Conservation (phyloP, 1,140 invertebrate species). For the Notospermus geniculatus region DNA sequence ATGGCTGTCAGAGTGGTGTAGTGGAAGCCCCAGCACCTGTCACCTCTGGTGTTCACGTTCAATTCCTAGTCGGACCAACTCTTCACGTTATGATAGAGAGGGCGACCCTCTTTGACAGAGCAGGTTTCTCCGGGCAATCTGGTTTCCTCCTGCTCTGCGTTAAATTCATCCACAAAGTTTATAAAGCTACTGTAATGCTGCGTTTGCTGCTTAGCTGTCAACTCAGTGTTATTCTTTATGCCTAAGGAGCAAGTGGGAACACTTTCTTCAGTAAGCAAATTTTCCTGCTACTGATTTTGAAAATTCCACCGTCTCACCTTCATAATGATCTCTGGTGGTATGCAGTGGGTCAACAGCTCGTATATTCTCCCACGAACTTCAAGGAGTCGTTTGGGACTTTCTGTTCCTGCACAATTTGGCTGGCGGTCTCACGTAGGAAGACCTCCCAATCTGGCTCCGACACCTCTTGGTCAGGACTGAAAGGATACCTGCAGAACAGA, state of each 20-base stretch:
- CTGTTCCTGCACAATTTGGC: constrained; percentile 84
- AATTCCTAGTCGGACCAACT: too few relatives aligned
- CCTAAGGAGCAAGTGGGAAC: neutral
- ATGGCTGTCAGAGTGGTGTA: too few relatives aligned
- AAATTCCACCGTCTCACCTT: constrained; percentile 56
- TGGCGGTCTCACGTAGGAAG: constrained; percentile 83
- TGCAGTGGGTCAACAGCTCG: constrained; percentile 89
- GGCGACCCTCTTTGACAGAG: too few relatives aligned
- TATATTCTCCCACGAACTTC: constrained; percentile 86
- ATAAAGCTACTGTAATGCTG: too few relatives aligned
- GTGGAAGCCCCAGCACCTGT: too few relatives aligned
- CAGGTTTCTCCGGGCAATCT: too few relatives aligned
- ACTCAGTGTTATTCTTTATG: too few relatives aligned
- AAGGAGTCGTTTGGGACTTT: constrained; percentile 77
- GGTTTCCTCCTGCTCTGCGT: too few relatives aligned
- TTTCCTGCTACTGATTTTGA: neutral
- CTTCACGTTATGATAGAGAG: too few relatives aligned
- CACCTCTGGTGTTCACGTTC: too few relatives aligned
- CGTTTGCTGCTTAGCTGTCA: too few relatives aligned
- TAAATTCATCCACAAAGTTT: too few relatives aligned
- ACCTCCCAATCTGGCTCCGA: constrained; percentile 90
- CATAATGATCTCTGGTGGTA: constrained; percentile 92
- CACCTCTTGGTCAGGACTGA: constrained; percentile 78
- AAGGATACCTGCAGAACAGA: constrained; percentile 65
- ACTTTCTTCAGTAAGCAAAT: neutral